Evolutionary conservation across 2,888 invertebrate species (phyloP).

Genomic region (Hemithea aestivaria): DNA sequence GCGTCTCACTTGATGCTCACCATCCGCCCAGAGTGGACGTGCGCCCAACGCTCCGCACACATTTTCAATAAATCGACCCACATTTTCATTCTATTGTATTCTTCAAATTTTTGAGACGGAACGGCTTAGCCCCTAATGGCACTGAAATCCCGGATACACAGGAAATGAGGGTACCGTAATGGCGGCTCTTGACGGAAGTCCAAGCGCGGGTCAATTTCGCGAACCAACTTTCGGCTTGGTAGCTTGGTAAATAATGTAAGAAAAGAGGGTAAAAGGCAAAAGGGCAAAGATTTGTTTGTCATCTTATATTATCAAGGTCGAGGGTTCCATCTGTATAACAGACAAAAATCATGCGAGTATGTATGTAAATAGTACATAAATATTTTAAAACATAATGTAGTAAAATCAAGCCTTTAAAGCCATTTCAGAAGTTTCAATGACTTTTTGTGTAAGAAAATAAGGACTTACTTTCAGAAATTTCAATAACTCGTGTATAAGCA

Average conservation of each 20-base stretch:
- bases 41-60: slow-evolving; percentile 32
- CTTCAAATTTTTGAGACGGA: slow-evolving; percentile 12
- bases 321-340: slow-evolving; percentile 13
- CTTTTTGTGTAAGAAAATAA: too few species aligned
- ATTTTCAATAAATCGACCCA: slow-evolving; percentile 32
- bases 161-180: slow-evolving; percentile 59
- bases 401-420: too few species aligned
- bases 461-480: too few species aligned
- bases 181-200: slow-evolving; percentile 50
- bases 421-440: too few species aligned
- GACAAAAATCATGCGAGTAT: too few species aligned
- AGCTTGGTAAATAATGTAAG: slow-evolving; percentile 45
- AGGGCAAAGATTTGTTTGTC: slow-evolving; percentile 12
- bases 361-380: too few species aligned
- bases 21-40: slow-evolving; percentile 44
- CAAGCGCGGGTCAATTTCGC: slow-evolving; percentile 44
- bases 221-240: slow-evolving; percentile 37
- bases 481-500: too few species aligned
- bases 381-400: too few species aligned
- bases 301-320: slow-evolving; percentile 10
- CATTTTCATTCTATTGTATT: slow-evolving; percentile 10
- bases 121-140: slow-evolving; percentile 31
- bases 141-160: slow-evolving; percentile 39
- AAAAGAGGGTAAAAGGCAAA: slow-evolving; percentile 32
- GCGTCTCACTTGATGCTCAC: slow-evolving; percentile 65